Base-by-base conservation (phyloP, 2,797 vertebrate genomes). In the Epinephelus malabaricus region DNA sequence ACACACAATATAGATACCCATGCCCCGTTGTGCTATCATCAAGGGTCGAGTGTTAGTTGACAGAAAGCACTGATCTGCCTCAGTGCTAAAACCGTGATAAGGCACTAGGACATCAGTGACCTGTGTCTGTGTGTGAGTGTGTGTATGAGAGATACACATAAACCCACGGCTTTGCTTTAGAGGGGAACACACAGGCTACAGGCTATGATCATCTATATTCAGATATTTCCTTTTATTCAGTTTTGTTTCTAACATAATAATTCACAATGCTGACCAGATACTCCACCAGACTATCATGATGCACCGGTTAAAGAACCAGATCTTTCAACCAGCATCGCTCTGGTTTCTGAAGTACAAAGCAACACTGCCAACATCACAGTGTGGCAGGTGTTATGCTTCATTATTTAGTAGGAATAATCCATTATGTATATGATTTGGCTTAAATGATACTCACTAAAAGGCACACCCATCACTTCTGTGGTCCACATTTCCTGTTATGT, bases 1-100 rank as follows among this genome's bases (percentile, higher is more conserved):
- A 69, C 62, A 74, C 56, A 62, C 30, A 66, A 21, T 43, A 25
- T 64, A 84, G 63, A 83, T 68, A 90, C 71, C 69, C 65, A 64
- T 61, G 76, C 90, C 78, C 86, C 88, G 82, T 73, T 56, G 66
- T 80, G 78, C 89, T 94, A 94, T 88, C 86, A 91, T 93, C 92
- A 92, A 66, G 92, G 77, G 88, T 88, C 56, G 86, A 92, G 92
- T 93, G 94, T 94, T 88, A 82, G 91, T 74, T 95, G 95, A 96
- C 94, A 91, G 70, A 92, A 88, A 94, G 83, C 94, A 94, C 85
- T 73, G 89, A 81, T 78, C 78, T 90, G 81, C 85, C 86, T 89
- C 92, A 76, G 90, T 73, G 77, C 86, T 90, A 83, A 89, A 92
- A 0, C 75, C 61, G 64, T 56, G 73, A 93, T 93, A 94, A 94